Evolutionary conservation across 2,113 vertebrate species (phyloP).

Genomic region (Athene cunicularia): DNA sequence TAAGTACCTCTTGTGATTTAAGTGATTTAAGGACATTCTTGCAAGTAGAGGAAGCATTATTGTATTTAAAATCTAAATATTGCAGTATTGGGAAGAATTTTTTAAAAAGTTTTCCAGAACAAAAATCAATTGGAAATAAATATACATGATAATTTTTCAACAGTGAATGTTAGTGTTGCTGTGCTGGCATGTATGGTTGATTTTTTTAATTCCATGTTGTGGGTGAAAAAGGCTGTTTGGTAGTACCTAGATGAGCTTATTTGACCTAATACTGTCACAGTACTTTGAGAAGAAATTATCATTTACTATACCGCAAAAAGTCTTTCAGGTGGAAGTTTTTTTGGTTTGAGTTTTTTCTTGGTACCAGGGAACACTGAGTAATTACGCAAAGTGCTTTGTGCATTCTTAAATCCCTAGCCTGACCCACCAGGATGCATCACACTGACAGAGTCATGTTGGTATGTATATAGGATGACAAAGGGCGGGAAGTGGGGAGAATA

Average conservation of each 20-base stretch:
- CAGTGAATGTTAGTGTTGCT: background rate
- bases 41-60: background rate
- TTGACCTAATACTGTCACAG: background rate
- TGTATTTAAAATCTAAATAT: background rate
- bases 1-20: conserved; percentile 75
- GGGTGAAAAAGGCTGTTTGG: background rate
- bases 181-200: background rate
- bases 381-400: background rate
- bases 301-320: background rate
- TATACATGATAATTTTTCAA: background rate
- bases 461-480: background rate
- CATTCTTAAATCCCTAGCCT: background rate
- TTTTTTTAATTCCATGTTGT: background rate
- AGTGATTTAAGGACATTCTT: background rate
- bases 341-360: background rate
- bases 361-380: background rate
- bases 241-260: background rate
- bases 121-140: background rate
- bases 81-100: background rate
- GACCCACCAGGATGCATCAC: background rate
- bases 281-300: background rate
- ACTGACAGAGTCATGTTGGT: background rate
- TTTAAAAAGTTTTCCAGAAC: background rate
- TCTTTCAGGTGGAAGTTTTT: background rate
- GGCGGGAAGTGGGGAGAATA: background rate